Conservation (phyloP, 2,797 vertebrate species). For the Mus minutoides region DNA sequence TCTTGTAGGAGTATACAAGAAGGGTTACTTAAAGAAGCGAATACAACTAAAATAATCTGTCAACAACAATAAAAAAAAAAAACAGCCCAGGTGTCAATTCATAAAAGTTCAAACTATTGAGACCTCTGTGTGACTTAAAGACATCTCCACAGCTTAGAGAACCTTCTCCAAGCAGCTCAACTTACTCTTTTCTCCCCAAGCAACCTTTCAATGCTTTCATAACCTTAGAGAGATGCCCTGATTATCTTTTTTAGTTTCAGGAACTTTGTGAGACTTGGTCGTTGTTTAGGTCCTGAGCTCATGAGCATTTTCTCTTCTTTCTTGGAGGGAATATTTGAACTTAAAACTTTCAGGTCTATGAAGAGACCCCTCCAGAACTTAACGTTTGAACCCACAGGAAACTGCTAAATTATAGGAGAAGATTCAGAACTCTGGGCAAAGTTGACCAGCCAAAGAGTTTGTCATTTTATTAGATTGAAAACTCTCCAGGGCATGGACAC, state of each 20-base stretch:
- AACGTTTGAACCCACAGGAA: background rate
- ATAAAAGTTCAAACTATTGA: background rate
- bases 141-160: background rate
- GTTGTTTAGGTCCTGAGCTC: background rate
- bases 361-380: background rate
- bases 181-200: background rate
- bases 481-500: too few species aligned
- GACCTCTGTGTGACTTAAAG: background rate
- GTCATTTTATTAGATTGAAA: background rate
- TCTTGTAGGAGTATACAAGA: background rate
- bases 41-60: background rate
- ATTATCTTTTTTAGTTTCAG: background rate
- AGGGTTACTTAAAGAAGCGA: background rate
- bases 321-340: background rate
- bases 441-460: background rate
- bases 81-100: background rate
- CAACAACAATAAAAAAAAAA: background rate
- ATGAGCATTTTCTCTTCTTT: background rate
- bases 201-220: background rate
- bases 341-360: background rate
- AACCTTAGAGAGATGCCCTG: background rate
- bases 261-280: background rate
- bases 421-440: background rate
- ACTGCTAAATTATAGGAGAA: background rate
- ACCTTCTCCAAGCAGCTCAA: background rate